Conservation (phyloP, 2,113 vertebrate genomes). For the Pseudopipra pipra region DNA sequence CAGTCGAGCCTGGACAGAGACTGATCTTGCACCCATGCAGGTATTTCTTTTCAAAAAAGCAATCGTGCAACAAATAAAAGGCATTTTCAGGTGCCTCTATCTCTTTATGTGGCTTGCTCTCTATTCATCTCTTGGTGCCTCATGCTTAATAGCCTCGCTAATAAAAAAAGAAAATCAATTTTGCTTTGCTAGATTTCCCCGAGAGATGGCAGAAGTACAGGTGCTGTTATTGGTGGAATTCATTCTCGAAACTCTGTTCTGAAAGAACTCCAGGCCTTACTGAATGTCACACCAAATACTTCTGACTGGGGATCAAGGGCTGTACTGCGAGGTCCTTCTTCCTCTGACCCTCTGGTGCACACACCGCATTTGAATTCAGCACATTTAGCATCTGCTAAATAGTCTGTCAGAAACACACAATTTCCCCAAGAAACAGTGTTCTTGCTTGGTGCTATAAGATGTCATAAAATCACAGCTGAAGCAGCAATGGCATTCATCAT, state of each 20-base stretch:
- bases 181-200: constrained; percentile 64
- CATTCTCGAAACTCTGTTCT: constrained; percentile 41
- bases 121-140: constrained; percentile 53
- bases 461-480: not conserved
- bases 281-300: not conserved
- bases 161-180: constrained; percentile 74
- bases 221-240: not conserved
- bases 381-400: not conserved
- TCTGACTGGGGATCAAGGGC: not conserved
- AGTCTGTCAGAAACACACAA: not conserved
- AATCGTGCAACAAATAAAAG: not conserved
- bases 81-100: constrained; percentile 13
- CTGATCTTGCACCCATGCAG: not conserved
- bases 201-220: constrained; percentile 15
- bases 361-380: not conserved
- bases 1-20: not conserved
- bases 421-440: not conserved
- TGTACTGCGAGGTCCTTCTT: not conserved
- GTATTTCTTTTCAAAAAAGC: not conserved
- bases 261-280: constrained; percentile 7
- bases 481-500: not conserved
- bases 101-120: constrained; percentile 50
- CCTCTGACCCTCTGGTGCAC: not conserved
- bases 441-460: not conserved
- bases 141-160: constrained; percentile 68